Conservation (phyloP, 2,113 vertebrate genomes). For the Rhynchopsitta pachyrhyncha region DNA sequence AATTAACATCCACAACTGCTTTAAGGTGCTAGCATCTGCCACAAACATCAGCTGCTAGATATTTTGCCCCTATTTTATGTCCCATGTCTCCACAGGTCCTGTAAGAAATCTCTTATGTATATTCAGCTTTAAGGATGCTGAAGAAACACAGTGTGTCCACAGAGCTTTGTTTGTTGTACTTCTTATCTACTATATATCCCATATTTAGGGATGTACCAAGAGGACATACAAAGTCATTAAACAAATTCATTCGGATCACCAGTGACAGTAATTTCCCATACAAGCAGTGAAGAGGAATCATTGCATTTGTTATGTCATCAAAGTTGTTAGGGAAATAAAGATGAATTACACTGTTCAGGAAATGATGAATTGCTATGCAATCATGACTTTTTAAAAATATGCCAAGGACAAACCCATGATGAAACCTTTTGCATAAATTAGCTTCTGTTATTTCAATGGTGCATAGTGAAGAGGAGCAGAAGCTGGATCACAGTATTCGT, state of each 20-base stretch:
- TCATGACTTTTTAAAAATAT: conserved; percentile 48
- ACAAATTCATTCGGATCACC: conserved; percentile 5
- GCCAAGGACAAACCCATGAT: conserved; percentile 27
- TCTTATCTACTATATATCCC: background rate
- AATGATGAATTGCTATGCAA: conserved; percentile 37
- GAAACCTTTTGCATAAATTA: conserved; percentile 46
- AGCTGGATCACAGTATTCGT: background rate
- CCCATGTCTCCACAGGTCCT: background rate
- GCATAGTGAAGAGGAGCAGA: background rate
- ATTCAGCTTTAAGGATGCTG: background rate
- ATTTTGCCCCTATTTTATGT: background rate
- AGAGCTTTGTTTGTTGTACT: background rate
- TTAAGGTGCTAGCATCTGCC: background rate
- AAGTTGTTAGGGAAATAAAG: conserved; percentile 45
- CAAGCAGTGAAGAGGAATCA: conserved; percentile 2
- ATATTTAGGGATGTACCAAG: background rate
- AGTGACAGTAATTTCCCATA: conserved; percentile 13
- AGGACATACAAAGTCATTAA: conserved; percentile 4
- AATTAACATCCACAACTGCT: background rate
- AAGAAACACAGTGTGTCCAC: background rate
- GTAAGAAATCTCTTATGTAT: background rate
- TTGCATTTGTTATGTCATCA: conserved; percentile 14
- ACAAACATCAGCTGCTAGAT: background rate
- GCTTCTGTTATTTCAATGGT: background rate
- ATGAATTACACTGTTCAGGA: conserved; percentile 33